Base-by-base conservation (phyloP, 1,140 invertebrate genomes). In the Drosophila pachea region DNA sequence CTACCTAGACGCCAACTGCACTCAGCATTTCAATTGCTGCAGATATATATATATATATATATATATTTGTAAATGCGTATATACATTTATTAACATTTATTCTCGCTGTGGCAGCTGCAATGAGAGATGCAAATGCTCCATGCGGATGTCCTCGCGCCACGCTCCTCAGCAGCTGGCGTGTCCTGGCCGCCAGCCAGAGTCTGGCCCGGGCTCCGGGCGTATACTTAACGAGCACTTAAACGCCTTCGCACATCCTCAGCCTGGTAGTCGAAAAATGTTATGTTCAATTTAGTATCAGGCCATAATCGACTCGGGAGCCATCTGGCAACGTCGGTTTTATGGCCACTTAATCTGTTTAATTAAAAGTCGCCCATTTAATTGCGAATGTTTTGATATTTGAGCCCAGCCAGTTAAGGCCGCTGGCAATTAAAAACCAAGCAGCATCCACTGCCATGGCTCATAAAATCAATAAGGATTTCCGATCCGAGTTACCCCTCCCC, bases 21-120 rank as follows among this genome's bases (percentile, higher is more conserved):
- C 78, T 83, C 83, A 84, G 75, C 68, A 83, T 83, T 73, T 77
- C 66, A 83, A 84, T 78, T 84, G 75, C 78, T 78, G 62, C 78
- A 76, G 62, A 62, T 84, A 8, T 70, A 70, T 59, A 75, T 58
- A 55, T 42, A 35, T 42, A 42, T 50, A 63, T 31, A 45, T 43
- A 9, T 40, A 29, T 40, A 14, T 9, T 22, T 53, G 4, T 29
- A n/a, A 2, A 22, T 22, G 22, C 1, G 22, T 84, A 8, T 70
- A 70, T 63, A 75, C 53, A 55, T 42, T 31, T 42, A 42, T 50
- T 58, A 14, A 45, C 35, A 9, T 40, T 29, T 55, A 14, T 16
- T 22, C 36, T 38, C n/a, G 11, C 36, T 69, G 38, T 32, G 33
- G 14, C 22, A 6, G 35, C n/a, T 49, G 56, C 64, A 63, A 63